Evolutionary conservation across 2,797 vertebrate genomes (phyloP), one percentile per base, ranked within the genome.

Genomic region (Dendrocincla fuliginosa): DNA sequence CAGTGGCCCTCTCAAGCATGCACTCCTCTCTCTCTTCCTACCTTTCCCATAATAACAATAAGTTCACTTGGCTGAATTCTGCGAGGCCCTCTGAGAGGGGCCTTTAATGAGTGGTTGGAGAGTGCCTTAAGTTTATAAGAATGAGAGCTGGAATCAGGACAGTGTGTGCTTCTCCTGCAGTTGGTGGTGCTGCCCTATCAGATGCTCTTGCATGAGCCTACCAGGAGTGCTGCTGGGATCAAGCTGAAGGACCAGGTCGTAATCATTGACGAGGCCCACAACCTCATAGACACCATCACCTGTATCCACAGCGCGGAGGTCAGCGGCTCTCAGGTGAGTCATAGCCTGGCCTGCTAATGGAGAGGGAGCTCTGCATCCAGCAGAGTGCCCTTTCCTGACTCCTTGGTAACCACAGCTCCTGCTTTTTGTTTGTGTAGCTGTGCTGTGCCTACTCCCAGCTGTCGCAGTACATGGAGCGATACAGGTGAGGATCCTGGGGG

Each of bases 131-230:
- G 12, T 67, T 30, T 35, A 7, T 64, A 61, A 70, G 16, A 63
- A 6, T 70, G 52, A 55, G 53, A 84, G 39, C 68, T 59, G 18
- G 64, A 84, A 39, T 73, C 68, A 94, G 90, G 16, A 46, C 56
- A 32, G 10, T 2, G 27, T 90, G 23, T 85, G 41, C 70, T 86
- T 89, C 49, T 71, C 41, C 70, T 63, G 7, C 64, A 99, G 99
- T 95, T 99, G 96, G 99, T 99, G 97, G 99, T 99, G 96, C 97
- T 99, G 96, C 99, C 99, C 15, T 99, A 99, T 97, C 99, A 99
- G 95, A 99, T 98, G 93, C 96, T 99, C 82, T 98, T 99, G 78
- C 99, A 99, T 28, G 98, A 98, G 32, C 98, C 98, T 27, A 99
- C 99, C 28, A 98, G 99, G 65, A 98, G 47, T 2, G 99, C 99